These are phyloP conservation scores for Megaleporinus macrocephalus DNA, from an alignment of 2,113 vertebrate species.

Conservation along the genomic window DNA sequence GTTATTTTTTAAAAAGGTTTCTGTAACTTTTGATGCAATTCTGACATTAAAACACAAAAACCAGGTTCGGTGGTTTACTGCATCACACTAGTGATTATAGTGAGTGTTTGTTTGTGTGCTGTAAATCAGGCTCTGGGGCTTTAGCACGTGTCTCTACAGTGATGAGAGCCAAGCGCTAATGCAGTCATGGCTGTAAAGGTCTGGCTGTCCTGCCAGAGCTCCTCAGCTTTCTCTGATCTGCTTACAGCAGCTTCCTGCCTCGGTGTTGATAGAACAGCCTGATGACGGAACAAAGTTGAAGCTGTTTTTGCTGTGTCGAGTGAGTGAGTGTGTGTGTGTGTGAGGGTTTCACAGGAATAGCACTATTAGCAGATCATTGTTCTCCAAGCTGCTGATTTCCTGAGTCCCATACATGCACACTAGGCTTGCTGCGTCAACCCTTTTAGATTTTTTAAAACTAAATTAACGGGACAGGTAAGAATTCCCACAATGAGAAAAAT, in stretches of 20 bases:
- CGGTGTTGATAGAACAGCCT: not conserved
- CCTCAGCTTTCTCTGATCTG: conserved; percentile 3
- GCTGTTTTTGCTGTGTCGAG: not conserved
- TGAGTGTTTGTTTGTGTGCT: not conserved
- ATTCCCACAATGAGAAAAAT: too few relatives aligned
- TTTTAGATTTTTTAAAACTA: too few relatives aligned
- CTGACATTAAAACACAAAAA: too few relatives aligned
- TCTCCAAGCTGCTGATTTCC: conserved; percentile 44
- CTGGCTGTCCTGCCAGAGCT: conserved; percentile 16
- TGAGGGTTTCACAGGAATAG: conserved; percentile 50
- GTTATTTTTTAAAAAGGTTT: too few relatives aligned
- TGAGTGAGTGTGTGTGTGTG: conserved; percentile 1
- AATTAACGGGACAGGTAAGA: too few relatives aligned
- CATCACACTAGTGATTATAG: not conserved
- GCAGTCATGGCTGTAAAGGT: conserved; percentile 15
- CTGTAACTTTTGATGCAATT: too few relatives aligned
- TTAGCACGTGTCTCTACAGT: conserved; percentile 14
- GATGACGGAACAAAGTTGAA: not conserved
- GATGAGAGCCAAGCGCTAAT: not conserved
- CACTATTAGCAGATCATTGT: conserved; percentile 47
- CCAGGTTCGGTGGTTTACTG: not conserved
- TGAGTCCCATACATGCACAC: conserved; percentile 4
- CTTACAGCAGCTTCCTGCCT: not conserved
- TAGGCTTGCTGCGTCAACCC: too few relatives aligned
- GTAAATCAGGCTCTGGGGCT: not conserved